A percentile compares a stretch with the other conserved stretches of the same genome.
These are phyloP conservation scores for Triplophysa rosa DNA, from an alignment of 2,113 vertebrate species.

Conservation along the genomic window DNA sequence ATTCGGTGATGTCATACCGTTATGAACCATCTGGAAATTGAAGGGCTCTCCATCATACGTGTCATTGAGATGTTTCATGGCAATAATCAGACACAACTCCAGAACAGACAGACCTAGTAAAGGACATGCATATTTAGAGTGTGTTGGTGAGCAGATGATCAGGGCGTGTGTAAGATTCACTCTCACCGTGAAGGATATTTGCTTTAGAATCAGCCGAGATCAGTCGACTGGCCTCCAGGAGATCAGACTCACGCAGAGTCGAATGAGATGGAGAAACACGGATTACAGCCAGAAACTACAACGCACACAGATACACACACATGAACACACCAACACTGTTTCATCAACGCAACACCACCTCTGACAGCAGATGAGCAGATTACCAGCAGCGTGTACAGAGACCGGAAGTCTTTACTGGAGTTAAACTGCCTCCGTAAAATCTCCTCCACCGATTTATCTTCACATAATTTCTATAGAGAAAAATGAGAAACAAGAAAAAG, in stretches of 20 bases:
- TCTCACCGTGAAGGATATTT: conserved; percentile 89
- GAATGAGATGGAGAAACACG: conserved; percentile 74
- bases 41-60: conserved; percentile 93
- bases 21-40: conserved; percentile 98
- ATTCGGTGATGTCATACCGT: conserved; percentile 75
- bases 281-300: conserved; percentile 81
- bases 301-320: neutral
- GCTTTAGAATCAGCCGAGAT: conserved; percentile 80
- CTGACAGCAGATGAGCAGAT: neutral
- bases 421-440: conserved; percentile 82
- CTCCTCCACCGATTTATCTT: conserved; percentile 77
- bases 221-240: conserved; percentile 82
- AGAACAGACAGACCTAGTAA: conserved; percentile 87
- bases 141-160: neutral
- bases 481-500: neutral
- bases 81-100: conserved; percentile 94
- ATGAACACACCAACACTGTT: neutral
- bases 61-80: conserved; percentile 96
- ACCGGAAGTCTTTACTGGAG: conserved; percentile 83
- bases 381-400: conserved; percentile 85
- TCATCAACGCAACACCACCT: neutral
- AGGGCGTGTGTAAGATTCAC: neutral
- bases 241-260: conserved; percentile 70
- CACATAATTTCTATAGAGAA: conserved; percentile 75
- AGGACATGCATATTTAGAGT: neutral